Evolutionary conservation across 2,888 invertebrate species (phyloP).

Genomic region (Limnephilus rhombicus): DNA sequence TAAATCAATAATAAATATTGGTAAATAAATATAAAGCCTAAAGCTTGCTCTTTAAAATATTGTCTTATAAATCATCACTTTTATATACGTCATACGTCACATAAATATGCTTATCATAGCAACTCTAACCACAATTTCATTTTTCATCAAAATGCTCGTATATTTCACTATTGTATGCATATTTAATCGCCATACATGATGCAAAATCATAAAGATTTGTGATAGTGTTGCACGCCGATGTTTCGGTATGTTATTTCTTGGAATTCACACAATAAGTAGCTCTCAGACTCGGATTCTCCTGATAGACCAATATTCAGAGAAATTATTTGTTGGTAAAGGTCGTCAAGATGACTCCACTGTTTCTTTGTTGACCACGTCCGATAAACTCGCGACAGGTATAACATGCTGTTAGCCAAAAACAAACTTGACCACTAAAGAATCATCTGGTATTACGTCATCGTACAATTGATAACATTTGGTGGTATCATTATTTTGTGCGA

Average conservation of each 20-base stretch:
- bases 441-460: too few species aligned
- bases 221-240: neutral
- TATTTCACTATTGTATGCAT: neutral
- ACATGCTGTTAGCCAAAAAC: neutral
- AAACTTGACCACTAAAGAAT: neutral
- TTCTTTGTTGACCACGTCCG: neutral
- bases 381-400: neutral
- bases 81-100: too few species aligned
- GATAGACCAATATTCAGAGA: neutral
- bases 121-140: too few species aligned
- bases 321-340: neutral
- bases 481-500: too few species aligned
- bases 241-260: too few species aligned
- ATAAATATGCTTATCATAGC: neutral
- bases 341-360: neutral
- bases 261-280: neutral
- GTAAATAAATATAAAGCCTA: too few species aligned
- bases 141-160: neutral
- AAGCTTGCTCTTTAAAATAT: too few species aligned
- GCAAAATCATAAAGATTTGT: neutral
- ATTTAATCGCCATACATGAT: neutral
- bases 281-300: neutral
- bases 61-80: too few species aligned
- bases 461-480: too few species aligned
- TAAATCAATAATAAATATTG: too few species aligned